Evolutionary conservation across 1,140 invertebrate genomes (phyloP).

Genomic region (Sitophilus oryzae): DNA sequence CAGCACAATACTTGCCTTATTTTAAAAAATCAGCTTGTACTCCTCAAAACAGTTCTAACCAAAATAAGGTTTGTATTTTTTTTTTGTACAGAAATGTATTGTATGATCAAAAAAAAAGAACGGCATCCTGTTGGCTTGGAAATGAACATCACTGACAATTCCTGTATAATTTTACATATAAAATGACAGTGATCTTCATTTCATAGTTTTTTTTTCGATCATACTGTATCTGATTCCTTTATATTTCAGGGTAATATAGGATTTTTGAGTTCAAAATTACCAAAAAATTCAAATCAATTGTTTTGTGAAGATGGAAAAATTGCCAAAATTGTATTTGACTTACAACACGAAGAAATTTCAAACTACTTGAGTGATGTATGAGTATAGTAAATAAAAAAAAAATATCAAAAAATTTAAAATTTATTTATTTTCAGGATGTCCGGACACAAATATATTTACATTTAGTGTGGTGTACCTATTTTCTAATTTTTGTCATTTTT

Average conservation of each 20-base stretch:
- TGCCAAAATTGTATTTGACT: slow-evolving; percentile 6
- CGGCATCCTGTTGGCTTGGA: too few relatives aligned
- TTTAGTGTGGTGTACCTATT: slow-evolving; percentile 18
- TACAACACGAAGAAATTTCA: background rate
- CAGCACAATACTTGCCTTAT: slow-evolving; percentile 11
- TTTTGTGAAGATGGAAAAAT: slow-evolving; percentile 14
- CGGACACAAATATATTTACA: slow-evolving; percentile 16
- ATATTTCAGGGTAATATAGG: slow-evolving; percentile 12
- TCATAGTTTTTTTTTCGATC: slow-evolving; percentile 1
- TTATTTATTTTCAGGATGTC: slow-evolving; percentile 21
- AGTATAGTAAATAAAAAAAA: too few relatives aligned
- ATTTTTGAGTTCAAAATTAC: slow-evolving; percentile 11
- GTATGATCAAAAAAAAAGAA: too few relatives aligned
- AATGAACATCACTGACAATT: too few relatives aligned
- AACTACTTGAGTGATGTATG: slow-evolving; percentile 21
- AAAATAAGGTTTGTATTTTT: too few relatives aligned
- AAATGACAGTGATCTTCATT: too few relatives aligned
- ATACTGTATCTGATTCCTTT: too few relatives aligned
- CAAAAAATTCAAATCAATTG: background rate
- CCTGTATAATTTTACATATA: too few relatives aligned
- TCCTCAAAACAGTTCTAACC: too few relatives aligned
- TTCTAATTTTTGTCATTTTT: slow-evolving; percentile 17
- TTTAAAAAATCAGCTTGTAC: slow-evolving; percentile 9
- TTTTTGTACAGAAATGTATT: too few relatives aligned
- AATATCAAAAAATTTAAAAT: too few relatives aligned